These are phyloP conservation scores for Dinomys branickii DNA, from an alignment of 2,113 vertebrate genomes.

Conservation along the genomic window DNA sequence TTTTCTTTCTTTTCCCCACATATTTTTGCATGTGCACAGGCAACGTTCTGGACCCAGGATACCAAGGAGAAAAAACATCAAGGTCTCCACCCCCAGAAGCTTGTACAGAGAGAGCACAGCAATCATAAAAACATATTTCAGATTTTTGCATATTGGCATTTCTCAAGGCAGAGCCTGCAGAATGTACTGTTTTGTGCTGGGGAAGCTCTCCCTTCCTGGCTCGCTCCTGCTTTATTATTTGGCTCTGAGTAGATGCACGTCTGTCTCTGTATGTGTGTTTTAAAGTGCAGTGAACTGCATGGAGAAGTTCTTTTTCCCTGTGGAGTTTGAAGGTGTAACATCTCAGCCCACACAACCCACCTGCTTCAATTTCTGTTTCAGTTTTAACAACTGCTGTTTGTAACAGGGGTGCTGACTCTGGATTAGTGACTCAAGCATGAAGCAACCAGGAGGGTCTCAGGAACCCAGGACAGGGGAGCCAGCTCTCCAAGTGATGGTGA, in stretches of 20 bases:
- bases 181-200: neutral
- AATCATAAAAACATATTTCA: neutral
- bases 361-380: conserved; percentile 49
- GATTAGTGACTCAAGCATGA: conserved; percentile 28
- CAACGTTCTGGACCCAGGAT: neutral
- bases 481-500: accelerated
- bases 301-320: conserved; percentile 45
- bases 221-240: neutral
- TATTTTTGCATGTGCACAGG: neutral
- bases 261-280: neutral
- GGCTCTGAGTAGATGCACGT: neutral
- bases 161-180: neutral
- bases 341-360: conserved; percentile 60
- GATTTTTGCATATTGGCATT: neutral
- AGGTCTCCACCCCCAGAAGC: neutral
- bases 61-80: neutral
- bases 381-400: conserved; percentile 49
- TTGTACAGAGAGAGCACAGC: neutral
- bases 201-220: neutral
- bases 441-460: neutral
- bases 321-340: conserved; percentile 60
- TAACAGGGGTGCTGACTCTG: conserved; percentile 41
- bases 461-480: neutral
- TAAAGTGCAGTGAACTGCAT: conserved; percentile 35
- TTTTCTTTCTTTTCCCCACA: neutral